A percentile compares a stretch with the other conserved stretches of the same genome.
phyloP scores from a whole-genome alignment of 2,797 vertebrate genomes.

The Alectoris magna region DNA sequence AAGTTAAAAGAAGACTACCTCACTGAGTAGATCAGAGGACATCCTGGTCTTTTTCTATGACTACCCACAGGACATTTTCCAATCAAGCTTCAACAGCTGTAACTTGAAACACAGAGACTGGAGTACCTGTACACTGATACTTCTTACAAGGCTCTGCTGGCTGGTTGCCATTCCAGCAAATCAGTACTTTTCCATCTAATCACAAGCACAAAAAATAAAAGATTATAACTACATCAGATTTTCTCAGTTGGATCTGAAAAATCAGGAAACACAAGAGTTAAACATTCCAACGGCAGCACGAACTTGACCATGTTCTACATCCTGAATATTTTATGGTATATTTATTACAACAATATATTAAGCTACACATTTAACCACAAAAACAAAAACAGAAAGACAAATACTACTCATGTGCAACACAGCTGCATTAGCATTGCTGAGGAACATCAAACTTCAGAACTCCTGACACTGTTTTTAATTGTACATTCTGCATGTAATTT shows the following conservation, averaged over 20 bases:
- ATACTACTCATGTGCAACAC: slow-evolving; percentile 24
- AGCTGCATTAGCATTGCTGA: slow-evolving; percentile 57
- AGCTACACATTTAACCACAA: slow-evolving; percentile 63
- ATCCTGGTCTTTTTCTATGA: not conserved
- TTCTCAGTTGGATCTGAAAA: not conserved
- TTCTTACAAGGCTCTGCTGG: not conserved
- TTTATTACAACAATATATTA: slow-evolving; percentile 67
- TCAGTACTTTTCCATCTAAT: not conserved
- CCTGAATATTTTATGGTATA: slow-evolving; percentile 66
- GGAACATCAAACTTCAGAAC: not conserved
- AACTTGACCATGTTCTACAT: slow-evolving; percentile 55
- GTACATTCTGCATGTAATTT: slow-evolving; percentile 7
- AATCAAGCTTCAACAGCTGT: not conserved
- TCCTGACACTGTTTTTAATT: slow-evolving; percentile 41
- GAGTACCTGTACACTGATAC: not conserved
- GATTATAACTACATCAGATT: not conserved
- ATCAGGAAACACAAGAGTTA: slow-evolving; percentile 46
- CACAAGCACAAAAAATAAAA: not conserved
- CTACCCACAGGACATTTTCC: not conserved
- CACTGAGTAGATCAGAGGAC: not conserved
- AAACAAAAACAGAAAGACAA: slow-evolving; percentile 65
- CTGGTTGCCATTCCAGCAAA: slow-evolving; percentile 13
- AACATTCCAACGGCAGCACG: slow-evolving; percentile 20
- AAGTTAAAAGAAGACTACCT: not conserved
- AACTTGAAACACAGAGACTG: not conserved